Percentiles rank a stretch among this genome's conserved stretches.
These are phyloP conservation scores for Microhierax caerulescens DNA, from an alignment of 2,797 vertebrate species.

Conservation along the genomic window DNA sequence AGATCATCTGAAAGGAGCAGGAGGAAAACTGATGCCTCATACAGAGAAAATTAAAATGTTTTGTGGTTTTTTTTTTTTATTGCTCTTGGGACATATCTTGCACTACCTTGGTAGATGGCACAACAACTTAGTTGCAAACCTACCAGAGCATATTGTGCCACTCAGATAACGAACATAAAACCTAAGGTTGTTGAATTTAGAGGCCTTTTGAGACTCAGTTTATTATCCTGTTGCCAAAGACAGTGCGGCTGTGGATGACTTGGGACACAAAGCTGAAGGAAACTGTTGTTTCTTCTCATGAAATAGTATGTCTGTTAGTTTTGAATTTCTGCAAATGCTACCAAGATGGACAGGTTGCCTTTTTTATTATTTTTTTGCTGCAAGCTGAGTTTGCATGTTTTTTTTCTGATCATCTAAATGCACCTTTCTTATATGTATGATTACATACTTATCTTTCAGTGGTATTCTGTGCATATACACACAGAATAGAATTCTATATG, in stretches of 20 bases:
- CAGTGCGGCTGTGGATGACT: not conserved
- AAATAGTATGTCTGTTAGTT: not conserved
- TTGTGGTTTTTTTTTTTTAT: no score
- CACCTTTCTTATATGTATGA: not conserved
- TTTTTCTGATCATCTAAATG: not conserved
- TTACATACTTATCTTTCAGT: not conserved
- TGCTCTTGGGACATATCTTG: not conserved
- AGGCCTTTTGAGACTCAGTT: not conserved
- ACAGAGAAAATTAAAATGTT: not conserved
- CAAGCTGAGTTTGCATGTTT: not conserved
- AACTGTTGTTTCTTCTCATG: not conserved
- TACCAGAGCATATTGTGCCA: not conserved
- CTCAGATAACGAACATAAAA: not conserved
- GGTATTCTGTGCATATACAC: not conserved
- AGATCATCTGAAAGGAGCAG: not conserved
- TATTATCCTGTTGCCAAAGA: not conserved
- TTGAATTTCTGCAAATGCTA: not conserved
- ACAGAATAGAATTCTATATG: not conserved
- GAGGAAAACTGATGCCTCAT: not conserved
- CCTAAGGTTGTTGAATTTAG: not conserved
- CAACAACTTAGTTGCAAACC: not conserved
- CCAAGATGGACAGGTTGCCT: not conserved
- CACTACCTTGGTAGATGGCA: not conserved
- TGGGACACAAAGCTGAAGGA: not conserved
- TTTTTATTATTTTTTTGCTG: not conserved